Base-by-base conservation (phyloP, 2,113 vertebrate genomes). In the Dipodomys merriami region DNA sequence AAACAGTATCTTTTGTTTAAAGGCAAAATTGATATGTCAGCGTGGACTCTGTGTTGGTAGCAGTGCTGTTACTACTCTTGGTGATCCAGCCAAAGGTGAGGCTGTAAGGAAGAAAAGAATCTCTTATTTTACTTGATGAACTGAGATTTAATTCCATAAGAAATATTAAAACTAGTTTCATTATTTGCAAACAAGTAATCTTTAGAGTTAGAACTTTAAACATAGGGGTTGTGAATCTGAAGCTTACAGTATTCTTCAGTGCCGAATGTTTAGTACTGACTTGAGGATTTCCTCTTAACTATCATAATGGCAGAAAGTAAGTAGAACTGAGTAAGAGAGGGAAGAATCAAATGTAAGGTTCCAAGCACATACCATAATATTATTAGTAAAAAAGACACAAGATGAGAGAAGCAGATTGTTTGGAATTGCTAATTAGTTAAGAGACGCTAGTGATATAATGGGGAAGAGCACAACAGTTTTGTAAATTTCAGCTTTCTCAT, bases 31-130 rank as follows among this genome's bases (percentile, higher is more conserved):
- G 33, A 97, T 98, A 6, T 98, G 98, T 93, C 96, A 98, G 90
- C 97, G 91, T 1, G 98, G 99, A 78, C 95, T 99, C 62, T 86
- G 97, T 44, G 91, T 98, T 76, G 98, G 98, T 91, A 98, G 97
- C 88, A 97, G 98, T 72, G 88, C 97, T 4, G 96, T 98, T n/a
- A 98, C 98, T 90, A 98, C 96, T 0, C 97, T 99, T 29, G 99
- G 99, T 86, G 98, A 99, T 96, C 98, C 98, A 13, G 97, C 97
- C 0, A 98, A 98, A 97, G 98, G 99, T 99, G 98, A 96, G 73
- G 88, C 72, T 81, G 72, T 62, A 12, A 57, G 53, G 30, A 19
- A 94, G 39, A 90, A 67, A 39, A 27, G 25, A 67, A 44, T 35
- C 25, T 92, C 30, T 73, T 90, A 27, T 90, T 80, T 57, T 64